Percentiles rank a stretch among this genome's conserved stretches.
phyloP scores from a whole-genome alignment of 2,888 invertebrate species.

The Folsomia candida region DNA sequence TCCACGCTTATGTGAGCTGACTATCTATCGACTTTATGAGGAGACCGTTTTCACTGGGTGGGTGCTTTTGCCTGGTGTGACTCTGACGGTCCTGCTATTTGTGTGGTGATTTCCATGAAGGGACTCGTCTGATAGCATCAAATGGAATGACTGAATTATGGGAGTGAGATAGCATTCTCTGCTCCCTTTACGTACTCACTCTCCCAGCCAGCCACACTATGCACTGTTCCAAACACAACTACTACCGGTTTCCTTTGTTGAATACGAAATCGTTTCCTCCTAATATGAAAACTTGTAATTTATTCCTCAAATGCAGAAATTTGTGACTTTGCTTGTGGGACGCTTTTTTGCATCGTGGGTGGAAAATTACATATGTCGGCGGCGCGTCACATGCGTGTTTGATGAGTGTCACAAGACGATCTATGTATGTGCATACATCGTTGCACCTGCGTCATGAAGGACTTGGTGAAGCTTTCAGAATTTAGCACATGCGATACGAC shows the following conservation, averaged over 20 bases:
- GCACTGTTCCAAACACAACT: background rate
- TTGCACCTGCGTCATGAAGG: too few relatives aligned
- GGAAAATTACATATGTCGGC: too few relatives aligned
- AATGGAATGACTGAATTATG: slow-evolving; percentile 17
- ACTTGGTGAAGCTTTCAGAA: too few relatives aligned
- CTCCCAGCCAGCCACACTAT: background rate
- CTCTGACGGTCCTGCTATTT: too few relatives aligned
- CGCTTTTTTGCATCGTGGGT: too few relatives aligned
- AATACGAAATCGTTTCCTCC: slow-evolving; percentile 9
- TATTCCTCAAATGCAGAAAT: background rate
- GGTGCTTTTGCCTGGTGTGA: background rate
- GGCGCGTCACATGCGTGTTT: too few relatives aligned
- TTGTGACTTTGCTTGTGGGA: too few relatives aligned
- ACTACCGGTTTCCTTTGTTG: slow-evolving; percentile 5
- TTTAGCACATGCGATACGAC: too few relatives aligned
- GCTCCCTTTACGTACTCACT: background rate
- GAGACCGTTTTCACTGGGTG: background rate
- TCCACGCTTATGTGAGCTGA: background rate
- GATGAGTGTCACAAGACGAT: too few relatives aligned
- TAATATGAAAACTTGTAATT: background rate
- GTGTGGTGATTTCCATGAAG: background rate
- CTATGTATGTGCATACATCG: too few relatives aligned
- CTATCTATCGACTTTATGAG: slow-evolving; percentile 4
- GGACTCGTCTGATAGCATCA: slow-evolving; percentile 7
- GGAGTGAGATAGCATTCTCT: background rate